Evolutionary conservation across 37 sponge, comb jelly and placozoan species (phyloP).

Genomic region (Agelas oroides): DNA sequence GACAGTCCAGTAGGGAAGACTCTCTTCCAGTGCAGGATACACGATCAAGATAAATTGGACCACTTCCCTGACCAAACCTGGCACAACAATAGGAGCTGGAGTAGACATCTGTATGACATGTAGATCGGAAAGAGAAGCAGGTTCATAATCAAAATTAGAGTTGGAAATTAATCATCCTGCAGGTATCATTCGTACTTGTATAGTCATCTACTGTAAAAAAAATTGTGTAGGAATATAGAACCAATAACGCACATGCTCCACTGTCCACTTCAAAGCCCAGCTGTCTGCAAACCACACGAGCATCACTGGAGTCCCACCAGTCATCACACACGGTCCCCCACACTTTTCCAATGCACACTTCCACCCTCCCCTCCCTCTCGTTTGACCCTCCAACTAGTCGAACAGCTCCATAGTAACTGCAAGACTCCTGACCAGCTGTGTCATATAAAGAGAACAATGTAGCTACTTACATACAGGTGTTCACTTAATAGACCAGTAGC

Average conservation of each 20-base stretch:
- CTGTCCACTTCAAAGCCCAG: background rate
- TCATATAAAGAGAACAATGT: too few species aligned
- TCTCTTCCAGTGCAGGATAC: constrained; percentile 16
- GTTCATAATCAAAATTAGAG: too few species aligned
- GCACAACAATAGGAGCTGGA: constrained; percentile 1
- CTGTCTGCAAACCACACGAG: constrained; percentile 40
- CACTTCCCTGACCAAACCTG: constrained; percentile 25
- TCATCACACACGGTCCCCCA: constrained; percentile 56
- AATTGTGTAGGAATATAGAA: too few species aligned
- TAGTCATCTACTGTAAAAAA: too few species aligned
- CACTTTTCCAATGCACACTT: constrained; percentile 17
- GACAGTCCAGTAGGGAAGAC: background rate
- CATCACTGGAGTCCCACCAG: constrained; percentile 3
- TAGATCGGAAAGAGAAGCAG: background rate
- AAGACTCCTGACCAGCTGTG: too few species aligned
- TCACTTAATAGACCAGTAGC: too few species aligned
- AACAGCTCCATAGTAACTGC: constrained; percentile 11
- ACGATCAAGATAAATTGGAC: constrained; percentile 21
- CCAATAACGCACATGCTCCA: too few species aligned
- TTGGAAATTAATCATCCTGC: too few species aligned
- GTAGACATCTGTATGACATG: background rate
- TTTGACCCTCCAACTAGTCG: constrained; percentile 35
- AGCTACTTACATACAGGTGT: too few species aligned
- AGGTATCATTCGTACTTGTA: too few species aligned
- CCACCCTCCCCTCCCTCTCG: constrained; percentile 19